These are phyloP conservation scores for Ochlodes sylvanus DNA, from an alignment of 2,888 invertebrate genomes.

Conservation along the genomic window DNA sequence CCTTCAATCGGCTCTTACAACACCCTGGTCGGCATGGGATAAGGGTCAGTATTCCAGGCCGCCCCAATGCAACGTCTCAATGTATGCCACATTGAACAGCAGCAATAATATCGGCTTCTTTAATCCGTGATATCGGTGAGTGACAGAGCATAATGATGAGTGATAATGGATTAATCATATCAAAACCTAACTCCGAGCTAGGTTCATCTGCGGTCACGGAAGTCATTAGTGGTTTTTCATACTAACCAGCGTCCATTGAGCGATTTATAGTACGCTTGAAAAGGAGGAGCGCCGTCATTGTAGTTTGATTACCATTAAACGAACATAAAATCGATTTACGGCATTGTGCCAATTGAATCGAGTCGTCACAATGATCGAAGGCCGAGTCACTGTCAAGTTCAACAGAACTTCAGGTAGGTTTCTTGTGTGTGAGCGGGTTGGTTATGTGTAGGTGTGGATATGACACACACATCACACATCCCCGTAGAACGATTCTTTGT, in stretches of 20 bases:
- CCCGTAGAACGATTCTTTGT: too few species aligned
- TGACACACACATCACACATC: too few species aligned
- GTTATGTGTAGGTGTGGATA: too few species aligned
- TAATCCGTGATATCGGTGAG: too few species aligned
- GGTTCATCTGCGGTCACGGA: constrained; percentile 58
- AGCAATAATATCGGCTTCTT: too few species aligned
- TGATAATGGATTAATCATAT: neutral
- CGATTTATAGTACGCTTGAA: constrained; percentile 56
- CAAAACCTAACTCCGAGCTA: constrained; percentile 8
- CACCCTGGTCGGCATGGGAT: too few species aligned
- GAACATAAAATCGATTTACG: constrained; percentile 72
- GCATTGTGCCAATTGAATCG: constrained; percentile 63
- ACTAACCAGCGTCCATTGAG: constrained; percentile 54
- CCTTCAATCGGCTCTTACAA: too few species aligned
- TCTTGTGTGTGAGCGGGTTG: too few species aligned
- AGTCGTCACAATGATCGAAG: constrained; percentile 57
- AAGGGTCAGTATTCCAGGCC: too few species aligned
- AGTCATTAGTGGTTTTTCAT: constrained; percentile 65
- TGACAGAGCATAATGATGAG: too few species aligned
- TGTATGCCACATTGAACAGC: too few species aligned
- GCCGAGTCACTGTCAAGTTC: constrained; percentile 72
- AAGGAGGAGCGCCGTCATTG: constrained; percentile 69
- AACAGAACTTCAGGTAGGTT: constrained; percentile 10
- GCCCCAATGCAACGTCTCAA: too few species aligned
- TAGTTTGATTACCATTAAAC: constrained; percentile 68